Evolutionary conservation across 2,113 vertebrate species (phyloP).

Genomic region (Notothenia rossii): DNA sequence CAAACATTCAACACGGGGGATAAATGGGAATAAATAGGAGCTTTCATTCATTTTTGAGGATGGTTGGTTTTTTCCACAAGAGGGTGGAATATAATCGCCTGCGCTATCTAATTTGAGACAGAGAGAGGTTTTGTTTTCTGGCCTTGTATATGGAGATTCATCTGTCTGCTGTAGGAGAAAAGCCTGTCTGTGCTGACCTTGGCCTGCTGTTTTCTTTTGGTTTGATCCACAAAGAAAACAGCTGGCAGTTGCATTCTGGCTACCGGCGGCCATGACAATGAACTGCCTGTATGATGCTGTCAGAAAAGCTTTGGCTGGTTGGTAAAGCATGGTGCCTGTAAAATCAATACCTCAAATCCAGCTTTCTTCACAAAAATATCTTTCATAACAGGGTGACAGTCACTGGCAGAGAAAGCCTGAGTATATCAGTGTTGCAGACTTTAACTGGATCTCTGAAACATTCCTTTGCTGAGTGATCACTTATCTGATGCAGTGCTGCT

Average conservation of each 20-base stretch:
- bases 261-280: constrained; percentile 74
- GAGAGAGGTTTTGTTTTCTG: constrained; percentile 38
- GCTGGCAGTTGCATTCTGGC: constrained; percentile 79
- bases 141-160: constrained; percentile 55
- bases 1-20: constrained; percentile 19
- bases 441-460: constrained; percentile 12
- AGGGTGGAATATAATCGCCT: constrained; percentile 60
- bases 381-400: constrained; percentile 20
- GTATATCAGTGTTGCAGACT: not conserved
- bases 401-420: not conserved
- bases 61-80: constrained; percentile 54
- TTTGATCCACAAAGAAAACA: constrained; percentile 83
- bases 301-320: constrained; percentile 77
- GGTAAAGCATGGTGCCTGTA: constrained; percentile 73
- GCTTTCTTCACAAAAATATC: constrained; percentile 28
- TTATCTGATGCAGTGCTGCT: not conserved
- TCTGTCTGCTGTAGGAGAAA: constrained; percentile 65
- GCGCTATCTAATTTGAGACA: constrained; percentile 44
- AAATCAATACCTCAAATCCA: constrained; percentile 65
- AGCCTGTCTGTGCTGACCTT: constrained; percentile 77
- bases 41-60: constrained; percentile 58
- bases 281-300: constrained; percentile 79
- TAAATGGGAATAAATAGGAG: constrained; percentile 42
- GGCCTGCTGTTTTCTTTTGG: constrained; percentile 82
- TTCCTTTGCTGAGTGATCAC: constrained; percentile 23